phyloP scores from a whole-genome alignment of 2,888 invertebrate genomes.

The Himalopsyche tibetana region DNA sequence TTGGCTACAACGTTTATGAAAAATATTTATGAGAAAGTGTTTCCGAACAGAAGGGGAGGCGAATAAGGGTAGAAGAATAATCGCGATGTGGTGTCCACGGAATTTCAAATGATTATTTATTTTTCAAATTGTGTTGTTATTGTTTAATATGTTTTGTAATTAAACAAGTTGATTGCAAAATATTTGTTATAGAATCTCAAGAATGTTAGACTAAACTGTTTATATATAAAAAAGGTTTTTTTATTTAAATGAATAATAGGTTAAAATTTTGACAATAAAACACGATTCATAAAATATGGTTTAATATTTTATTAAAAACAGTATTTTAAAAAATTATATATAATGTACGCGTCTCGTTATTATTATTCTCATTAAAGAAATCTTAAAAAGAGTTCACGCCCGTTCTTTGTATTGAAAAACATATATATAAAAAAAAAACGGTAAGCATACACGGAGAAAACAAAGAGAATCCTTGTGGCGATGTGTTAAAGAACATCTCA shows the following conservation, averaged over 20 bases:
- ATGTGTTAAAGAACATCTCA: constrained; percentile 62
- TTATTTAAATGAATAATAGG: no score
- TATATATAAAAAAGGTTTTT: no score
- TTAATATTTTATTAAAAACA: no score
- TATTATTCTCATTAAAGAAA: background rate
- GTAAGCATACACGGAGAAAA: background rate
- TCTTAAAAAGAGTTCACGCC: background rate
- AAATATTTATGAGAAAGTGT: constrained; percentile 61
- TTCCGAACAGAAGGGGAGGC: background rate
- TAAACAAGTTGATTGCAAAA: no score
- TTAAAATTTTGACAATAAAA: no score
- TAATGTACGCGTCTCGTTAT: background rate
- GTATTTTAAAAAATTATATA: no score
- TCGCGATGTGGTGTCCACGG: background rate
- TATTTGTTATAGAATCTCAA: no score
- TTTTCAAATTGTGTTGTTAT: background rate
- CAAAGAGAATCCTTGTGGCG: constrained; percentile 52
- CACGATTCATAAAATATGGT: no score
- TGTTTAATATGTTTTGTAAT: no score
- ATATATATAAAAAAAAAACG: background rate
- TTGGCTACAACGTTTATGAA: constrained; percentile 64
- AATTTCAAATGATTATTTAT: background rate
- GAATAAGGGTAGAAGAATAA: background rate
- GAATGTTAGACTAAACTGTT: no score
- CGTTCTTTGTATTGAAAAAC: background rate